phyloP scores from a whole-genome alignment of 2,113 vertebrate species.

The Puntigrus tetrazona region DNA sequence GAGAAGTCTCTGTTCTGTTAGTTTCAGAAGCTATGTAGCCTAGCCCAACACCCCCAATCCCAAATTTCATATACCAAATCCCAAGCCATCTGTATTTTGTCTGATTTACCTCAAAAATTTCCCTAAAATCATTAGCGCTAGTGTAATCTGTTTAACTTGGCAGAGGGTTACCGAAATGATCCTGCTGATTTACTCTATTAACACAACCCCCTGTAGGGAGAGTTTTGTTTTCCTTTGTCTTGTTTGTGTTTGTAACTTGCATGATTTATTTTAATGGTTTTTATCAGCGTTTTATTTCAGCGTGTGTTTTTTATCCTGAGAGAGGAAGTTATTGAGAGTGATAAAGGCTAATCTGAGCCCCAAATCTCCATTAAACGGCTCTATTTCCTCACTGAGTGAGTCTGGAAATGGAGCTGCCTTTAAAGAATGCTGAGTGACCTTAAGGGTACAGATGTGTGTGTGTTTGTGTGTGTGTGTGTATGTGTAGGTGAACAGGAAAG shows the following conservation, averaged over 20 bases:
- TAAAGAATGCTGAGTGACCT: conserved; percentile 61
- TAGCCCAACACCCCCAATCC: not conserved
- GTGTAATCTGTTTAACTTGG: conserved; percentile 46
- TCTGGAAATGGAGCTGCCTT: conserved; percentile 62
- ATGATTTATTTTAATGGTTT: conserved; percentile 63
- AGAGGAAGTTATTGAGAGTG: conserved; percentile 62
- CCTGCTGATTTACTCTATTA: conserved; percentile 56
- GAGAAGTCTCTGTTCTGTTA: not conserved
- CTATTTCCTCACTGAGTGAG: conserved; percentile 64
- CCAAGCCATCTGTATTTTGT: conserved; percentile 33
- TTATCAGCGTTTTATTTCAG: conserved; percentile 63
- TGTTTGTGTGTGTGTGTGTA: conserved; percentile 42
- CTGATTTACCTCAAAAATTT: conserved; percentile 53
- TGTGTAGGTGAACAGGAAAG: conserved; percentile 42
- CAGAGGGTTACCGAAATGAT: conserved; percentile 44
- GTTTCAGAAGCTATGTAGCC: not conserved
- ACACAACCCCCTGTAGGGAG: conserved; percentile 50
- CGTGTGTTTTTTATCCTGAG: conserved; percentile 51
- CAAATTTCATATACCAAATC: not conserved
- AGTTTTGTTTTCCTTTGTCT: conserved; percentile 43
- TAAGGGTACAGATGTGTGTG: conserved; percentile 8
- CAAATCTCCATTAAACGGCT: conserved; percentile 66
- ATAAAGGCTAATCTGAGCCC: conserved; percentile 66
- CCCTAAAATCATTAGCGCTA: conserved; percentile 47
- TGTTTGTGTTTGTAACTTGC: conserved; percentile 58